Percentiles rank a stretch among this genome's conserved stretches.
phyloP scores from a whole-genome alignment of 2,797 vertebrate species.

The Coluber constrictor region DNA sequence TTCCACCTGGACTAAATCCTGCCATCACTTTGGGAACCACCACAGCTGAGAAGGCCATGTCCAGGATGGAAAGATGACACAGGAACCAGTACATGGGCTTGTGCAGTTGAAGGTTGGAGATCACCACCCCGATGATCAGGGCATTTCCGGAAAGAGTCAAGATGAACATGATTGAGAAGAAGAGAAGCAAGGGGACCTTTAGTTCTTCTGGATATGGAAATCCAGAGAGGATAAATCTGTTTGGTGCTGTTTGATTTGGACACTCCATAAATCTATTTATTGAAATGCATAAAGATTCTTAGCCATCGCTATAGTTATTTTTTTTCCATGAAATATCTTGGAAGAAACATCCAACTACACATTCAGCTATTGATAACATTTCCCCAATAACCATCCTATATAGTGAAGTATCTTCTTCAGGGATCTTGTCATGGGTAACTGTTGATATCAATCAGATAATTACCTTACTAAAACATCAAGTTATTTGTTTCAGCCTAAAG shows the following conservation, averaged over 20 bases:
- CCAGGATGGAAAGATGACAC: background rate
- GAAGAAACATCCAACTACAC: no score
- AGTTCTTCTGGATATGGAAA: conserved; percentile 36
- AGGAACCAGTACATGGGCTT: conserved; percentile 26
- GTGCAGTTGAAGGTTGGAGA: background rate
- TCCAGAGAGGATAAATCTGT: conserved; percentile 45
- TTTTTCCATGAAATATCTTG: no score
- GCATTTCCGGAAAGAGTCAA: conserved; percentile 38
- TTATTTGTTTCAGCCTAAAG: background rate
- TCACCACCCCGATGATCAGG: conserved; percentile 36
- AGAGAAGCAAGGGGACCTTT: background rate
- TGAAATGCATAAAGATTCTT: no score
- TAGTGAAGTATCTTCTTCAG: no score
- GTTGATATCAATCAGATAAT: no score
- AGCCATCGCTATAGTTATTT: no score
- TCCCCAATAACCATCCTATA: no score
- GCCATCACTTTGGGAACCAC: background rate
- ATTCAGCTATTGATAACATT: no score
- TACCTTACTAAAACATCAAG: background rate
- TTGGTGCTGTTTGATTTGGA: conserved; percentile 42
- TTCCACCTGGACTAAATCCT: background rate
- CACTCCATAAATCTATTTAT: conserved; percentile 11
- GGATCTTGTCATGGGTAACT: no score
- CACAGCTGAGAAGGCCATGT: conserved; percentile 8
- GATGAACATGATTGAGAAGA: conserved; percentile 15